Evolutionary conservation across 2,888 invertebrate species (phyloP).

Genomic region (Cataglyphis cursor): DNA sequence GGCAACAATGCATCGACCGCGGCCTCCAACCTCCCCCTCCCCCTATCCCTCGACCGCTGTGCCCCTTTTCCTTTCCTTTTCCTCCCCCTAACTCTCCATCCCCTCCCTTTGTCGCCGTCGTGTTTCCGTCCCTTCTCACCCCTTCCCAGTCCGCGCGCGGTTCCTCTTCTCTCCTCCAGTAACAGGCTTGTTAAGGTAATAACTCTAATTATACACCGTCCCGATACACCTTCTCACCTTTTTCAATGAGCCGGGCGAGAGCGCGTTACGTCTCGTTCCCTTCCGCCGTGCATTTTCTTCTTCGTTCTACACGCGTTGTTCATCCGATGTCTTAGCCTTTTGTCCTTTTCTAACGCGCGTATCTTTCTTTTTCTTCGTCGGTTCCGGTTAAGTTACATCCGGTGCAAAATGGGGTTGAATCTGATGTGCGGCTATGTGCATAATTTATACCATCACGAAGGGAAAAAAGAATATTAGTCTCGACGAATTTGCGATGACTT

Average conservation of each 20-base stretch:
- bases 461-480: conserved; percentile 31
- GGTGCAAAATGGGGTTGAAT: conserved; percentile 68
- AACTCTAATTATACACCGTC: conserved; percentile 81
- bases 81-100: neutral
- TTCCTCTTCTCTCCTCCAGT: conserved; percentile 71
- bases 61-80: neutral
- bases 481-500: conserved; percentile 37
- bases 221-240: conserved; percentile 82
- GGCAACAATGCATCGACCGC: conserved; percentile 78
- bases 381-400: conserved; percentile 72
- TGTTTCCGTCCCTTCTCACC: neutral
- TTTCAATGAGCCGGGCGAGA: conserved; percentile 71
- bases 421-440: conserved; percentile 57
- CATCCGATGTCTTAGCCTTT: neutral
- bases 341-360: neutral
- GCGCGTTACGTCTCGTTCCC: conserved; percentile 53
- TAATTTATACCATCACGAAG: conserved; percentile 59
- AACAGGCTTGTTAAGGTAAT: conserved; percentile 83
- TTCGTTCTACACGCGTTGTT: conserved; percentile 31
- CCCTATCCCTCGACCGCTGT: neutral
- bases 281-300: conserved; percentile 38
- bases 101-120: neutral
- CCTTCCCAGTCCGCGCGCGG: neutral
- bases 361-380: conserved; percentile 26
- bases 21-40: conserved; percentile 49